Evolutionary conservation across 2,888 invertebrate genomes (phyloP).

Genomic region (Notodonta dromedarius): DNA sequence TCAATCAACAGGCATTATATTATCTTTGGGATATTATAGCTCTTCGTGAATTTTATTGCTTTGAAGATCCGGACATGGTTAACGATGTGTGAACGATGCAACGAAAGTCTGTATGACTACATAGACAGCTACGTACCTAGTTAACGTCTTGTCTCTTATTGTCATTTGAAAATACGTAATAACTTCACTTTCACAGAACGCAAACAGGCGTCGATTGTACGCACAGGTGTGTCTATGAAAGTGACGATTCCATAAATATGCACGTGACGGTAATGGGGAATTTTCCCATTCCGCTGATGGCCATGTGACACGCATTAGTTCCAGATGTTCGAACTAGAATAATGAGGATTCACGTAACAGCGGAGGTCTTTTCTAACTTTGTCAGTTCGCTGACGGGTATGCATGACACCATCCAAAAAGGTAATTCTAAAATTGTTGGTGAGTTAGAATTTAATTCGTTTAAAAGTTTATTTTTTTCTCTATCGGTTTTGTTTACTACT

Average conservation of each 20-base stretch:
- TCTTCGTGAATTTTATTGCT: background rate
- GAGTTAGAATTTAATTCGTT: no score
- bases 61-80: background rate
- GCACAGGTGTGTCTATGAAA: slow-evolving; percentile 36
- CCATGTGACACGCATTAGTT: slow-evolving; percentile 35
- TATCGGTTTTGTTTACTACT: background rate
- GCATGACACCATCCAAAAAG: background rate
- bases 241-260: slow-evolving; percentile 31
- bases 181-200: slow-evolving; percentile 34
- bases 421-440: background rate
- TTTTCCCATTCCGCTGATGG: slow-evolving; percentile 25
- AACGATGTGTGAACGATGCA: background rate
- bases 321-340: slow-evolving; percentile 12
- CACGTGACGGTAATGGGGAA: slow-evolving; percentile 26
- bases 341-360: slow-evolving; percentile 17
- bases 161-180: slow-evolving; percentile 19
- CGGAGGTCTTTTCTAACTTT: background rate
- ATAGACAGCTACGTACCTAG: background rate
- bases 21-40: no score
- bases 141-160: background rate
- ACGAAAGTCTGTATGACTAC: background rate
- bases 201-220: slow-evolving; percentile 22
- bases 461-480: background rate
- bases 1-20: no score
- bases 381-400: background rate